phyloP scores from a whole-genome alignment of 2,888 invertebrate genomes.

The Gymnocheta viridis region DNA sequence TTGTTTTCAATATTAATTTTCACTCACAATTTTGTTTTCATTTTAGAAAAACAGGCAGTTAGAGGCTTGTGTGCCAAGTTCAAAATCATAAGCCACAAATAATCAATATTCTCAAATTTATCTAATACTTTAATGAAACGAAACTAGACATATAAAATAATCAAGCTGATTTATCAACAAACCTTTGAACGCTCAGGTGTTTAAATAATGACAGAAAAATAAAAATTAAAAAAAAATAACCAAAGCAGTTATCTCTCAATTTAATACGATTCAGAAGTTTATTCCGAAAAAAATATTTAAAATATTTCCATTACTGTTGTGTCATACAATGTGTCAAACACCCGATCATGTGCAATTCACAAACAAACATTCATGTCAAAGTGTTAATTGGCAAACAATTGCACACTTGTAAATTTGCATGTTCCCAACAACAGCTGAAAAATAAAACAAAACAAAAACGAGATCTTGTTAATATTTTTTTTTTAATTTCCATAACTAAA shows the following conservation, averaged over 20 bases:
- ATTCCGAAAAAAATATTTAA: neutral
- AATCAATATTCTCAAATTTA: neutral
- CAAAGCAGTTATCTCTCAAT: neutral
- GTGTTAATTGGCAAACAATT: slow-evolving; percentile 40
- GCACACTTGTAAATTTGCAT: slow-evolving; percentile 35
- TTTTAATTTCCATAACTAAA: slow-evolving; percentile 18
- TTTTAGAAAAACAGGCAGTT: too few species aligned
- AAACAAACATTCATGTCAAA: slow-evolving; percentile 8
- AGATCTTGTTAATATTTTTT: slow-evolving; percentile 19
- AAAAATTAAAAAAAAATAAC: neutral
- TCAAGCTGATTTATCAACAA: neutral
- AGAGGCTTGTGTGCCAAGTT: neutral
- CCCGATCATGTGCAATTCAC: neutral
- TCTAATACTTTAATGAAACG: neutral
- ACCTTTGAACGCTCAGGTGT: slow-evolving; percentile 1
- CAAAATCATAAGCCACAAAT: neutral
- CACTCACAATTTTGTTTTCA: too few species aligned
- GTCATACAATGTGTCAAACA: neutral
- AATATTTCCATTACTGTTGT: neutral
- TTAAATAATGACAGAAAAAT: neutral
- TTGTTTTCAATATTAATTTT: too few species aligned
- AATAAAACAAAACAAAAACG: slow-evolving; percentile 24
- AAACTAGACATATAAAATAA: neutral
- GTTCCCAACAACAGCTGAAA: neutral
- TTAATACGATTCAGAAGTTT: slow-evolving; percentile 6